Evolutionary conservation across 2,113 vertebrate species (phyloP).

Genomic region (Tragelaphus buxtoni): DNA sequence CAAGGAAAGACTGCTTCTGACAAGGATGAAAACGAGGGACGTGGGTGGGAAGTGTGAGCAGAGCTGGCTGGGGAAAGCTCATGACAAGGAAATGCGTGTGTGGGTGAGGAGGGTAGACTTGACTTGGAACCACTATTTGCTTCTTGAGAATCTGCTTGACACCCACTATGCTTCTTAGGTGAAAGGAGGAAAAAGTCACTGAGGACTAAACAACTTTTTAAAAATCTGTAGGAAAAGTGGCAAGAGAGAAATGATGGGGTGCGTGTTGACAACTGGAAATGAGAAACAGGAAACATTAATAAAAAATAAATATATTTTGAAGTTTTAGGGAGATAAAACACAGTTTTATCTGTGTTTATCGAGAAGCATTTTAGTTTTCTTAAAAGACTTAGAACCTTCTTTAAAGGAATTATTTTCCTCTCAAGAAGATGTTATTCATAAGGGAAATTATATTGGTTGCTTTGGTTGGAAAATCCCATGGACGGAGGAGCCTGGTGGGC

Average conservation of each 20-base stretch:
- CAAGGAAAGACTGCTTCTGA: too few species aligned
- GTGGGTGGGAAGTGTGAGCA: not conserved
- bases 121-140: not conserved
- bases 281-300: not conserved
- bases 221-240: not conserved
- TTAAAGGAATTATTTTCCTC: not conserved
- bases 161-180: not conserved
- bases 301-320: not conserved
- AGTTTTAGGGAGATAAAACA: not conserved
- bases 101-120: not conserved
- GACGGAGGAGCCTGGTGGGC: too few species aligned
- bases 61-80: not conserved
- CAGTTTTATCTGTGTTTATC: not conserved
- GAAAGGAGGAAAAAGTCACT: not conserved
- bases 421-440: not conserved
- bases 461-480: not conserved
- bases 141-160: not conserved
- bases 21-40: too few species aligned
- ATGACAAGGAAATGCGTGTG: not conserved
- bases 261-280: not conserved
- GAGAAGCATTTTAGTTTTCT: not conserved
- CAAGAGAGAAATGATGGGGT: not conserved
- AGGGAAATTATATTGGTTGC: not conserved
- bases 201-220: not conserved
- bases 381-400: not conserved